Base-by-base conservation (phyloP, 2,113 vertebrate genomes). In the Psittacula cyanocephala region DNA sequence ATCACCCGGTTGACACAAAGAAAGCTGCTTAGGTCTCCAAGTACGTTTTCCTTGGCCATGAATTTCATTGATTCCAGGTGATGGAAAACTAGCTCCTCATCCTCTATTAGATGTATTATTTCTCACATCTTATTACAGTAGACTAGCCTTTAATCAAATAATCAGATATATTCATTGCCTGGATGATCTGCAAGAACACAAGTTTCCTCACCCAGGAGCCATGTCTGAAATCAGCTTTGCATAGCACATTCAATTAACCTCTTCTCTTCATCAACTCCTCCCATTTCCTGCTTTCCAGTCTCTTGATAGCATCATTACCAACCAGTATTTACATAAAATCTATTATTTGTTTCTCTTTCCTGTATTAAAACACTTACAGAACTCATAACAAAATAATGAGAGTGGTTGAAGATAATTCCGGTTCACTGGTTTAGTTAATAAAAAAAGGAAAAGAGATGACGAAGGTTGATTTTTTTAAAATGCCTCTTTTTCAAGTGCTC, bases 291-390 rank as follows among this genome's bases (percentile, higher is more conserved):
- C 47, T 74, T 74, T 65, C 60, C 41, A 69, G 33, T 65, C 68
- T 80, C 77, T 81, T 89, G 64, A 86, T 55, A 87, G 60, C 77
- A 94, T 72, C 79, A 90, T 94, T 88, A 92, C 37, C 65, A 94
- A 63, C 16, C 18, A 27, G 46, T 94, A 74, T 82, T 95, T 94
- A 92, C 70, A 85, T 85, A 91, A 79, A 94, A 86, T 70, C 72
- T 81, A 65, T 77, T 83, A 83, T 62, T 91, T 92, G 53, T 93
- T 97, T 88, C 14, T 63, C 33, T 70, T 13, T 70, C 17, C 35
- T 29, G 17, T 55, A 75, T 65, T 91, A 78, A 78, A 89, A 74
- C 88, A 81, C 43, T 86, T 86, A 65, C 29, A 49, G 25, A 94
- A 70, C 70, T 94, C 29, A 55, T 69, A 89, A 82, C 23, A 89